Evolutionary conservation across 2,113 vertebrate genomes (phyloP).

Genomic region (Crotalus viridis): DNA sequence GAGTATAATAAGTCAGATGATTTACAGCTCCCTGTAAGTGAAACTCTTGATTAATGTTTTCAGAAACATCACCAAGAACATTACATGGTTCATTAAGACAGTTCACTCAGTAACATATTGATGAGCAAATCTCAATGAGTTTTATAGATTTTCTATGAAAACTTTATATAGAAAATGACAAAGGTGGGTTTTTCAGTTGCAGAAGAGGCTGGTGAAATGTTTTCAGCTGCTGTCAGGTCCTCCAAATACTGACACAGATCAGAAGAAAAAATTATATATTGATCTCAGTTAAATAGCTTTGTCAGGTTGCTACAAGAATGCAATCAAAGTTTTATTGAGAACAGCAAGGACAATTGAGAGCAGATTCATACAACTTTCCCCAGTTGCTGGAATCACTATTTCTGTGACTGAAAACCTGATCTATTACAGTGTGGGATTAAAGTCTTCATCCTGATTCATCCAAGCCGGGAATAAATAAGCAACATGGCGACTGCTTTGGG

Average conservation of each 20-base stretch:
- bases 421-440: no score
- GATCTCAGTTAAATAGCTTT: constrained; percentile 12
- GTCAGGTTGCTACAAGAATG: not conserved
- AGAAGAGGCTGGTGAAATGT: constrained; percentile 5
- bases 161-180: constrained; percentile 4
- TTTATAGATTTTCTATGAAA: not conserved
- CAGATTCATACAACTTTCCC: not conserved
- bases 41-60: constrained; percentile 54
- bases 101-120: constrained; percentile 23
- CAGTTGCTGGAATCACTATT: not conserved
- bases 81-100: constrained; percentile 35
- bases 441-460: no score
- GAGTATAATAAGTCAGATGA: constrained; percentile 46
- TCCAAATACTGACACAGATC: not conserved
- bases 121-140: constrained; percentile 10
- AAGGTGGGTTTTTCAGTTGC: not conserved
- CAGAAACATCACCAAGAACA: constrained; percentile 39
- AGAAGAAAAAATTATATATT: not conserved
- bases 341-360: not conserved
- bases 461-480: no score
- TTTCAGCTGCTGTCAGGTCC: not conserved
- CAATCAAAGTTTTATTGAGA: not conserved
- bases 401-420: not conserved
- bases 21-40: constrained; percentile 47
- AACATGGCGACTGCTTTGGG: no score